Evolutionary conservation across 2,113 vertebrate species (phyloP).

Genomic region (Ploceus nigricollis): DNA sequence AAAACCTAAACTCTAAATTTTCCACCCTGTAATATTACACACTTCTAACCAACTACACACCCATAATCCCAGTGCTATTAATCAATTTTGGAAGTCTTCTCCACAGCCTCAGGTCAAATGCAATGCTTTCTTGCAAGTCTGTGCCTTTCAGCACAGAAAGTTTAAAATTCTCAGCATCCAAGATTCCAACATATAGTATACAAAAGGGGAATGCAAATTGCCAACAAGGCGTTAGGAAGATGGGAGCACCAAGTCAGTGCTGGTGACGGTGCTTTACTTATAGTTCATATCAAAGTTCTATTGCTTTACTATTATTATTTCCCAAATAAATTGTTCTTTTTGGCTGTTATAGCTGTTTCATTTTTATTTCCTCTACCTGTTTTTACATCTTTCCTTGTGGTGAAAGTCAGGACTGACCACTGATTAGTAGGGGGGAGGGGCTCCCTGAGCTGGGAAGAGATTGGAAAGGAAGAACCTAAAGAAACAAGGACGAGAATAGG

Average conservation of each 20-base stretch:
- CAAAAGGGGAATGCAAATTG: not conserved
- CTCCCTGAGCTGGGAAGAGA: not conserved
- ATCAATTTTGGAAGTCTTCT: too few relatives aligned
- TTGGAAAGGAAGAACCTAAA: not conserved
- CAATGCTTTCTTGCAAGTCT: too few relatives aligned
- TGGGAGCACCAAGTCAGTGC: not conserved
- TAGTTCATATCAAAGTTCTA: not conserved
- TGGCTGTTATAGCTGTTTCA: rapidly evolving
- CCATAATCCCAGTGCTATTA: too few relatives aligned
- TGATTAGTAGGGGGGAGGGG: not conserved
- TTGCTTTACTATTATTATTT: not conserved
- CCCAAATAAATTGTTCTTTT: not conserved
- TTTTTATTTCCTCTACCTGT: not conserved
- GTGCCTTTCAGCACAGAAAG: too few relatives aligned
- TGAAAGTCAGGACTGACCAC: not conserved
- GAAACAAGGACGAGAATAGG: not conserved
- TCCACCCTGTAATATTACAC: too few relatives aligned
- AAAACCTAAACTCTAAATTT: too few relatives aligned
- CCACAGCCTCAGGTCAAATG: too few relatives aligned
- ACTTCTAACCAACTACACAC: too few relatives aligned
- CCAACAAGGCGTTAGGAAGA: not conserved
- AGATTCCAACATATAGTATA: not conserved
- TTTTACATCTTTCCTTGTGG: not conserved
- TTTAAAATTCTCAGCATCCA: too few relatives aligned
- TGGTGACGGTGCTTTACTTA: not conserved